A percentile compares a stretch with the other conserved stretches of the same genome.
Conservation (phyloP, 1,140 invertebrate genomes). For the Vollenhovia emeryi region DNA sequence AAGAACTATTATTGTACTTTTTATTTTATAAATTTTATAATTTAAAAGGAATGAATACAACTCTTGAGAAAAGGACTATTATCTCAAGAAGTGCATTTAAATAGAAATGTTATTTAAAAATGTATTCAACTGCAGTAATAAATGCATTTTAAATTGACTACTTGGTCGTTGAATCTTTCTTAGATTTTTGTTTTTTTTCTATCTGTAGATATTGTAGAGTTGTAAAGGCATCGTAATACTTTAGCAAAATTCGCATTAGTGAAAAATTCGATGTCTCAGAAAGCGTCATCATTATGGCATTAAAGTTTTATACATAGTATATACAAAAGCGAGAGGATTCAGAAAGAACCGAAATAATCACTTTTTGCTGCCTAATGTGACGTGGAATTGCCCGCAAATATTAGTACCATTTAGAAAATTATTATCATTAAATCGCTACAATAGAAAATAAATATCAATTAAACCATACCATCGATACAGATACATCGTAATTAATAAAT, state of each 20-base stretch:
- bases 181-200: background rate
- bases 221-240: background rate
- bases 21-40: background rate
- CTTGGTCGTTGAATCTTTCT: background rate
- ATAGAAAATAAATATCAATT: constrained; percentile 31
- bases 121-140: background rate
- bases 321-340: background rate
- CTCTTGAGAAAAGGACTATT: background rate
- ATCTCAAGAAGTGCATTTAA: background rate
- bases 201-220: background rate
- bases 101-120: constrained; percentile 15
- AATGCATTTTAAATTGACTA: background rate
- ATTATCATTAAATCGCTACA: background rate
- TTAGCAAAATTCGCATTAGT: background rate
- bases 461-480: background rate
- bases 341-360: background rate
- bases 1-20: background rate
- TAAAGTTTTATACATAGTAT: background rate
- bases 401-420: background rate
- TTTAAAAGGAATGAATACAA: too few relatives aligned
- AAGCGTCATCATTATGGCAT: constrained; percentile 20
- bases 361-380: constrained; percentile 6
- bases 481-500: constrained; percentile 1
- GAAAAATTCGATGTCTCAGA: background rate
- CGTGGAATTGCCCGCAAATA: background rate